Conservation (phyloP, 2,888 invertebrate species). For the Imbricaverruca yamaguchii region DNA sequence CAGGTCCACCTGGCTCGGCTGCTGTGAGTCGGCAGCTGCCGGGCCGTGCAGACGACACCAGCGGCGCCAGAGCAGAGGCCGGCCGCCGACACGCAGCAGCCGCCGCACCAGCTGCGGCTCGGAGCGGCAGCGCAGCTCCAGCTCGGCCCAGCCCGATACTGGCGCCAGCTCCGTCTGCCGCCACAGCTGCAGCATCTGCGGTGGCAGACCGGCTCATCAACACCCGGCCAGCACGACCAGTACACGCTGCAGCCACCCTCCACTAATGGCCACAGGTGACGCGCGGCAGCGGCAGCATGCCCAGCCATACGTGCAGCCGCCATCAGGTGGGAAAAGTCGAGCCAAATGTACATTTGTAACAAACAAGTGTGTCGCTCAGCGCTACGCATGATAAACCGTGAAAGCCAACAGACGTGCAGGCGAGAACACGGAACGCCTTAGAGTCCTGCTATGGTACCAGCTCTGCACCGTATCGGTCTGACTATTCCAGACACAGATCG, state of each 20-base stretch:
- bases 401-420: no score
- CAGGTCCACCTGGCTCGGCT: not conserved
- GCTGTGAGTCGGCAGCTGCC: not conserved
- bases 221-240: no score
- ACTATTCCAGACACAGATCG: not conserved
- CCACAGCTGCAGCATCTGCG: constrained; percentile 20
- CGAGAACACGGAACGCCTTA: no score
- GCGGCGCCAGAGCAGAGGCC: constrained; percentile 12
- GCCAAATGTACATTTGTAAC: no score
- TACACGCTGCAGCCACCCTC: no score
- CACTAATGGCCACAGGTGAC: no score
- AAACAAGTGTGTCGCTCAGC: no score
- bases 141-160: not conserved
- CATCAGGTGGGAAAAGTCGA: no score
- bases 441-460: not conserved
- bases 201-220: no score
- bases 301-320: no score
- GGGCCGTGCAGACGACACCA: constrained; percentile 8
- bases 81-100: not conserved
- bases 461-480: not conserved
- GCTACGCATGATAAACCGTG: no score
- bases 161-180: constrained; percentile 22
- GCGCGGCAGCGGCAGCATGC: no score
- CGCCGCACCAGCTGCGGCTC: not conserved
- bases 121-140: constrained; percentile 2